phyloP scores from a whole-genome alignment of 2,113 vertebrate genomes.

The Amphiprion percula region DNA sequence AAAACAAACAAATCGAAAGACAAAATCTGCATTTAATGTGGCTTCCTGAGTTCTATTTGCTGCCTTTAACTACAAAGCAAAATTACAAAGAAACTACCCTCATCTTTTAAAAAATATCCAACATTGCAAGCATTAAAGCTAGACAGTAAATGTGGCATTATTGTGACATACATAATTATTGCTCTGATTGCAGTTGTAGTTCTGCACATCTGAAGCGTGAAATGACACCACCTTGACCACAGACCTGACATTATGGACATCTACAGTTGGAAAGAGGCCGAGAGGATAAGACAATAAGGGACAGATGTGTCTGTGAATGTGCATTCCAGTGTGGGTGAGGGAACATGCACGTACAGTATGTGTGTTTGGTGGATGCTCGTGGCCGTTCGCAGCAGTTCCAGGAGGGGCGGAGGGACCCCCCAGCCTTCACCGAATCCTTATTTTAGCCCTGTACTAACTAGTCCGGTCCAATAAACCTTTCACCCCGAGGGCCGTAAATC shows the following conservation, averaged over 20 bases:
- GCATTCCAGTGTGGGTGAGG: constrained; percentile 25
- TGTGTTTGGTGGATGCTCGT: constrained; percentile 29
- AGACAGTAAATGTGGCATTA: background rate
- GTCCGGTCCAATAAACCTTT: constrained; percentile 83
- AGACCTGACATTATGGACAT: constrained; percentile 1
- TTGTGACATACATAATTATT: background rate
- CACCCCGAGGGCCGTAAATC: constrained; percentile 80
- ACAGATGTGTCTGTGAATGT: constrained; percentile 27
- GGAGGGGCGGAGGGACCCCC: constrained; percentile 44
- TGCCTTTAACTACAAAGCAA: background rate
- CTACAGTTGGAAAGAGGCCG: background rate
- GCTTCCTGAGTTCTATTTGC: no score
- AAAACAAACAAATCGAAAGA: no score
- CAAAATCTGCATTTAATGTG: no score
- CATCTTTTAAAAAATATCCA: background rate
- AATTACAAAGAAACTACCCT: background rate
- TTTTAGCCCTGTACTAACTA: constrained; percentile 83
- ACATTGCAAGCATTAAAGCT: no score
- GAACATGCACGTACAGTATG: constrained; percentile 30
- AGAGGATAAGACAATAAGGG: constrained; percentile 21
- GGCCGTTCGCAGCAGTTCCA: constrained; percentile 62
- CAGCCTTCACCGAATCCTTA: constrained; percentile 72
- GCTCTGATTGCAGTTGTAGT: constrained; percentile 14
- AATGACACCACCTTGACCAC: constrained; percentile 13
- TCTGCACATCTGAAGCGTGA: background rate